Base-by-base conservation (phyloP, 1,140 invertebrate species). In the Leptopilina boulardi region DNA sequence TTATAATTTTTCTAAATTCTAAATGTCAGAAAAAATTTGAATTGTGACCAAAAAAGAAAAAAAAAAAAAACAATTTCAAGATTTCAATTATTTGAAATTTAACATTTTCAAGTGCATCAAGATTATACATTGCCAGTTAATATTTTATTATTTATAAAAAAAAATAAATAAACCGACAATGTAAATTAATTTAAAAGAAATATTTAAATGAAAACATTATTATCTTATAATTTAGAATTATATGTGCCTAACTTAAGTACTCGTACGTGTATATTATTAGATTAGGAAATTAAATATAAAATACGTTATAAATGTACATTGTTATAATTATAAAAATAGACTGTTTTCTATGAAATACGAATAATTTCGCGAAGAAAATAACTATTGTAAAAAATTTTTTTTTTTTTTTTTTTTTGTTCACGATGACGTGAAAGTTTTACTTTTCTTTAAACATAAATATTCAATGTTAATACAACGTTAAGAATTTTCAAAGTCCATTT, bases 261-360 rank as follows among this genome's bases (percentile, higher is more conserved):
- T 30, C 59, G 26, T 66, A 30, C 26, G 59, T 66, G 59, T 66
- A 66, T 13, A 26, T n/a, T 54, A 3, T 54, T 10, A 21, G 9
- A 30, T 30, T 34, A 23, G 3, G 30, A 6, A 66, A 18, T 51
- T 0, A 30, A 66, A 30, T 11, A n/a, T 10, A 15, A 11, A 66
- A n/a, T 66, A 30, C 10, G 30, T 66, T 0, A 6, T 66, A 66
- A 30, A 23, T 34, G 59, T 66, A 66, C 13, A 66, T 34, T 66
- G 26, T 66, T n/a, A 66, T n/a, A 34, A n/a, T 34, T n/a, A n/a
- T 30, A 66, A 66, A 30, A 42, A 76, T 77, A 77, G 75, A 77
- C 70, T 77, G 75, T 72, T 72, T 76, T 76, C 44, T 76, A 77
- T 51, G 23, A 44, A 73, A 66, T 34, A 18, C 18, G 13, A 19